A percentile compares a stretch with the other conserved stretches of the same genome.
phyloP scores from a whole-genome alignment of 2,797 vertebrate species.

The Cyprinodon diabolis region DNA sequence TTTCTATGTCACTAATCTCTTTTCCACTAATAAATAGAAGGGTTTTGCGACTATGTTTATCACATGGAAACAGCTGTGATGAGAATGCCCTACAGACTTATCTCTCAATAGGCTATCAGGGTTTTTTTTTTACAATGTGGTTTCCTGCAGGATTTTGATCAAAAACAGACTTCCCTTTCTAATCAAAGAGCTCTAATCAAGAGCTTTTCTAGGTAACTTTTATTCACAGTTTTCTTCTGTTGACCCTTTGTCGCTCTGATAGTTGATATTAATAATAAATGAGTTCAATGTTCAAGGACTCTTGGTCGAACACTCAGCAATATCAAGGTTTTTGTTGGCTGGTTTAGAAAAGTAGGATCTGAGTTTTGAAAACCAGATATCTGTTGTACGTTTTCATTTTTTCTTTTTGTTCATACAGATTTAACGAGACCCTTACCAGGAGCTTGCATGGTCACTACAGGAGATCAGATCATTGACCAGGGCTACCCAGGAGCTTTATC shows the following conservation, averaged over 20 bases:
- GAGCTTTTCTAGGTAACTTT: not conserved
- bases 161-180: not conserved
- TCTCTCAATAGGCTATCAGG: too few relatives aligned
- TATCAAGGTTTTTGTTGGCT: not conserved
- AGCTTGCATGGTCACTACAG: conserved; percentile 71
- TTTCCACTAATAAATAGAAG: too few relatives aligned
- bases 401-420: conserved; percentile 49
- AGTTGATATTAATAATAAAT: not conserved
- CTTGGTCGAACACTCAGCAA: not conserved
- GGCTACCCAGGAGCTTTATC: conserved; percentile 86
- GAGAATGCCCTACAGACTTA: too few relatives aligned
- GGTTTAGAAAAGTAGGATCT: conserved; percentile 7
- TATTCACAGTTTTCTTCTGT: not conserved
- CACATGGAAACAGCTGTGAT: too few relatives aligned
- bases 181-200: not conserved
- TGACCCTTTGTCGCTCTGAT: not conserved
- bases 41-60: too few relatives aligned
- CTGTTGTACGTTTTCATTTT: not conserved
- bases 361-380: conserved; percentile 2
- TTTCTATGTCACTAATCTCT: too few relatives aligned
- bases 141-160: not conserved
- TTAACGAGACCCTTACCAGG: conserved; percentile 49
- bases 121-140: too few relatives aligned
- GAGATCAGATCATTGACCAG: conserved; percentile 78
- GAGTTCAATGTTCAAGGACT: conserved; percentile 25